Evolutionary conservation across 2,797 vertebrate species (phyloP).

Genomic region (Huso huso): DNA sequence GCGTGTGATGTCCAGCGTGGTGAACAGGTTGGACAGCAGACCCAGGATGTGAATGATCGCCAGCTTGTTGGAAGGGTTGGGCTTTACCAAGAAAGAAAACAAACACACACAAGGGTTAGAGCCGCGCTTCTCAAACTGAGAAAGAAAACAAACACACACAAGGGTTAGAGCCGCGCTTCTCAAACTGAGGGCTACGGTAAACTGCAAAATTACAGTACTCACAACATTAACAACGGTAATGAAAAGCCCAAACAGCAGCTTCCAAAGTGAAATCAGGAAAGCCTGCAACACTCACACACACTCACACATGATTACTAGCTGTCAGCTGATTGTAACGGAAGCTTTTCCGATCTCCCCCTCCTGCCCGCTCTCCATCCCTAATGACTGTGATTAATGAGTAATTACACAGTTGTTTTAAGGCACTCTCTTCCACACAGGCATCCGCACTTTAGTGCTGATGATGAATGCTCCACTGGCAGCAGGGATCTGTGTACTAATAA

Average conservation of each 20-base stretch:
- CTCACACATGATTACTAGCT: conserved; percentile 27
- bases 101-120: neutral
- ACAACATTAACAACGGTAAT: conserved; percentile 30
- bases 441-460: too few species aligned
- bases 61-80: conserved; percentile 94
- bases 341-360: too few species aligned
- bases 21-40: conserved; percentile 94
- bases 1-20: conserved; percentile 92
- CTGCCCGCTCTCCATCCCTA: too few species aligned
- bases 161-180: neutral
- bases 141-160: conserved; percentile 25
- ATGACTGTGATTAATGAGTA: too few species aligned
- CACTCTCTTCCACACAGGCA: too few species aligned
- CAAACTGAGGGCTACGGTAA: too few species aligned
- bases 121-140: conserved; percentile 19
- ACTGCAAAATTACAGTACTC: neutral
- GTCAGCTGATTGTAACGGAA: too few species aligned
- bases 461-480: too few species aligned
- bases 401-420: too few species aligned
- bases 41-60: conserved; percentile 97
- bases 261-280: too few species aligned
- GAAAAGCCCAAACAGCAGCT: conserved; percentile 14
- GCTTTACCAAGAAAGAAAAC: conserved; percentile 58
- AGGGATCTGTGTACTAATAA: too few species aligned
- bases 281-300: too few species aligned